Evolutionary conservation across 2,113 vertebrate species (phyloP).

Genomic region (Equus przewalskii): DNA sequence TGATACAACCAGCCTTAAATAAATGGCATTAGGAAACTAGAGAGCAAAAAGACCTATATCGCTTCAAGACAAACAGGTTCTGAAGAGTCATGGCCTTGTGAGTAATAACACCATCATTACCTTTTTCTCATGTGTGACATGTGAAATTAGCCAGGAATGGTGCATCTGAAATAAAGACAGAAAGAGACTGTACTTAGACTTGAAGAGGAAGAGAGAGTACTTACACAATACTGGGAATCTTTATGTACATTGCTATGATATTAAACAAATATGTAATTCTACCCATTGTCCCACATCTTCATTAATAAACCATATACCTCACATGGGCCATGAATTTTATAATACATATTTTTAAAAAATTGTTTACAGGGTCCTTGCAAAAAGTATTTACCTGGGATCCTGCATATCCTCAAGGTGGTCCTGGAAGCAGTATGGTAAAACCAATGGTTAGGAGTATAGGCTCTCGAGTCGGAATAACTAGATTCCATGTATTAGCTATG

Average conservation of each 20-base stretch:
- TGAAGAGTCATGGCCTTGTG: not conserved
- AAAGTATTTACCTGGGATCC: not conserved
- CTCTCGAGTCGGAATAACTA: not conserved
- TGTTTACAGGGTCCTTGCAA: not conserved
- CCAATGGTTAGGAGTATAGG: not conserved
- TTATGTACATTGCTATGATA: not conserved
- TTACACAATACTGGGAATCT: not conserved
- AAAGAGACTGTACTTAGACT: not conserved
- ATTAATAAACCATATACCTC: not conserved
- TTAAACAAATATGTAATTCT: not conserved
- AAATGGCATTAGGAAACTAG: not conserved
- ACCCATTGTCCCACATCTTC: not conserved
- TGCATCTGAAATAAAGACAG: constrained; percentile 19
- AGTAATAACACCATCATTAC: not conserved
- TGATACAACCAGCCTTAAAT: not conserved
- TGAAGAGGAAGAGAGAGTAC: not conserved
- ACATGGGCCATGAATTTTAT: not conserved
- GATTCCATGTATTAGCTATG: not conserved
- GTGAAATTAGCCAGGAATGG: not conserved
- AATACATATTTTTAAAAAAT: not conserved
- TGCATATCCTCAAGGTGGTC: not conserved
- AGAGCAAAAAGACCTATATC: not conserved
- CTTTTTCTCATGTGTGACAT: not conserved
- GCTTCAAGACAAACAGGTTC: not conserved
- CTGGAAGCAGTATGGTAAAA: not conserved